phyloP scores from a whole-genome alignment of 2,888 invertebrate genomes.

The Nymphalis urticae region DNA sequence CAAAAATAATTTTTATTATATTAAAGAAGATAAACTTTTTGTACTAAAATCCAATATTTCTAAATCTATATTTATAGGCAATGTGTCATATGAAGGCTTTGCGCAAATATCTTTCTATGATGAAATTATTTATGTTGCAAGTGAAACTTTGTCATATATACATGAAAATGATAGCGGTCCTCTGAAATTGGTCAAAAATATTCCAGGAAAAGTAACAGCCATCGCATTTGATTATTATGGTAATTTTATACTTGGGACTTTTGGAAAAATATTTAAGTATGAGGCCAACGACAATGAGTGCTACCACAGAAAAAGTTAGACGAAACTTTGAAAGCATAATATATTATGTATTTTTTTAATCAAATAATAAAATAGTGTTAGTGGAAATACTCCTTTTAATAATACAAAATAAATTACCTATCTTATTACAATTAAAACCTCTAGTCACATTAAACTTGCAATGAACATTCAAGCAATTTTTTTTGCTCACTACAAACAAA shows the following conservation, averaged over 20 bases:
- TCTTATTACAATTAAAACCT: slow-evolving; percentile 9
- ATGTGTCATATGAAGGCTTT: slow-evolving; percentile 58
- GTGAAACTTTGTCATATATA: slow-evolving; percentile 59
- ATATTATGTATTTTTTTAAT: background rate
- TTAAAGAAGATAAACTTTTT: slow-evolving; percentile 59
- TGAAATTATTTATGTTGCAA: slow-evolving; percentile 60
- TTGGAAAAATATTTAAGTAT: slow-evolving; percentile 62
- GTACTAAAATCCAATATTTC: slow-evolving; percentile 55
- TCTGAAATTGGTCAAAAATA: slow-evolving; percentile 55
- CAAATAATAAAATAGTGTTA: slow-evolving; percentile 15
- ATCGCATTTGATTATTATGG: slow-evolving; percentile 64
- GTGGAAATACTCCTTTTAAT: slow-evolving; percentile 36
- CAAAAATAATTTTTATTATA: slow-evolving; percentile 67
- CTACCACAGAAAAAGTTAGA: slow-evolving; percentile 44
- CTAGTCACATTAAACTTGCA: background rate
- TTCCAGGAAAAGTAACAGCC: slow-evolving; percentile 60
- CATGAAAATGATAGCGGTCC: slow-evolving; percentile 59
- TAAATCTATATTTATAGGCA: slow-evolving; percentile 53
- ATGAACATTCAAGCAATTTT: slow-evolving; percentile 3
- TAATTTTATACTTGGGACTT: slow-evolving; percentile 59
- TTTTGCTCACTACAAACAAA: background rate
- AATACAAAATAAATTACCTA: slow-evolving; percentile 41
- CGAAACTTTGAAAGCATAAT: background rate
- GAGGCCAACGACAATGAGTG: slow-evolving; percentile 52
- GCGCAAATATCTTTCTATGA: slow-evolving; percentile 66